A percentile compares a stretch with the other conserved stretches of the same genome.
Conservation (phyloP, 1,140 invertebrate species). For the Nasonia longicornis region DNA sequence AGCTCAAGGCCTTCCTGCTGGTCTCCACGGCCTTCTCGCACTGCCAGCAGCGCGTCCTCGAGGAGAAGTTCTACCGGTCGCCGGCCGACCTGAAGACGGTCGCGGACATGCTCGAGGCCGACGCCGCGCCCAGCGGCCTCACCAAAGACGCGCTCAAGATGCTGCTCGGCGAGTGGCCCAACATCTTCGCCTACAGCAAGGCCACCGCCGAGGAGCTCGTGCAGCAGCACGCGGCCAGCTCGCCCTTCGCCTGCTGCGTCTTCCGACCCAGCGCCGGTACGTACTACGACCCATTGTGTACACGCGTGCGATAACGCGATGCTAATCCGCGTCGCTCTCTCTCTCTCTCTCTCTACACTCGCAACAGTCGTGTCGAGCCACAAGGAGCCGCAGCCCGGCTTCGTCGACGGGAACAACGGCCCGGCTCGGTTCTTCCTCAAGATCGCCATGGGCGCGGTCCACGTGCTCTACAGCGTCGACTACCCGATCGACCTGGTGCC, state of each 20-base stretch:
- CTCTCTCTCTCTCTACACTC: constrained; percentile 17
- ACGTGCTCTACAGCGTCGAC: constrained; percentile 67
- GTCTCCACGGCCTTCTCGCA: constrained; percentile 56
- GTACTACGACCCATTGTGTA: constrained; percentile 8
- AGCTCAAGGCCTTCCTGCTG: constrained; percentile 60
- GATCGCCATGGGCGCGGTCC: constrained; percentile 76
- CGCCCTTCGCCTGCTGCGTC: constrained; percentile 72
- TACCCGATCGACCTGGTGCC: constrained; percentile 77
- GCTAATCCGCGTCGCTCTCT: too few relatives aligned
- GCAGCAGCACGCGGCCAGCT: constrained; percentile 63
- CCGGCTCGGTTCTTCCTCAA: constrained; percentile 71
- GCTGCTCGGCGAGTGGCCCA: constrained; percentile 70
- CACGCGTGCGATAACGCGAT: not conserved
- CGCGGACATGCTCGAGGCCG: constrained; percentile 63
- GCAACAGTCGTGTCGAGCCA: constrained; percentile 76
- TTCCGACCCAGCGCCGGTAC: constrained; percentile 73
- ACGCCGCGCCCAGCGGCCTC: constrained; percentile 49
- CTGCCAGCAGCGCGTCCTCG: constrained; percentile 61
- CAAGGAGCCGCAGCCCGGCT: constrained; percentile 77
- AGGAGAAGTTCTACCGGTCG: constrained; percentile 70
- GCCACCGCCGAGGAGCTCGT: constrained; percentile 73
- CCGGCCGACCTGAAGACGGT: constrained; percentile 66
- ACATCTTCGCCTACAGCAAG: constrained; percentile 74
- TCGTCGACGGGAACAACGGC: constrained; percentile 83
- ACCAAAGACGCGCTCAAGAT: constrained; percentile 58